These are phyloP conservation scores for Hippoglossus stenolepis DNA, from an alignment of 2,113 vertebrate genomes.

Conservation along the genomic window DNA sequence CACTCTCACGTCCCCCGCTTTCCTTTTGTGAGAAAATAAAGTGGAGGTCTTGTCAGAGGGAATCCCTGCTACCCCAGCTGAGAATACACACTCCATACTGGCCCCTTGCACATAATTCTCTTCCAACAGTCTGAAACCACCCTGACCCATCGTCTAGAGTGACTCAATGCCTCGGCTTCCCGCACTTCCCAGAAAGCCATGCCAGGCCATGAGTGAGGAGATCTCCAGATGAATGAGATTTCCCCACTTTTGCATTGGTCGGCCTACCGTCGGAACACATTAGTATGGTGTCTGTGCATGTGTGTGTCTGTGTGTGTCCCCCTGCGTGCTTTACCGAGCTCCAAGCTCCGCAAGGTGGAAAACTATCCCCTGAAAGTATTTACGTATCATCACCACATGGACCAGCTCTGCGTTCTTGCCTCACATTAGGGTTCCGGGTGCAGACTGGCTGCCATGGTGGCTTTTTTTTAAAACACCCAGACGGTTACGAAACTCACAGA, in stretches of 20 bases:
- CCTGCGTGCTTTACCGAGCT: conserved; percentile 29
- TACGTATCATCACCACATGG: conserved; percentile 55
- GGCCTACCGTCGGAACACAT: conserved; percentile 67
- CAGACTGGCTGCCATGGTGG: conserved; percentile 46
- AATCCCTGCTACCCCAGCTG: conserved; percentile 76
- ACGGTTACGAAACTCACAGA: conserved; percentile 57
- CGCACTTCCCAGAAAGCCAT: conserved; percentile 76
- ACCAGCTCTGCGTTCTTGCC: conserved; percentile 54
- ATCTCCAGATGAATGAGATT: conserved; percentile 72
- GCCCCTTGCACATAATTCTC: conserved; percentile 67
- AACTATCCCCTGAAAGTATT: conserved; percentile 64
- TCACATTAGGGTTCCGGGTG: conserved; percentile 44
- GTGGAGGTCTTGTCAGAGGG: conserved; percentile 76
- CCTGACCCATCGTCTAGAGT: conserved; percentile 70
- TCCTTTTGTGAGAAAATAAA: conserved; percentile 61
- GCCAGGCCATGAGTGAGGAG: conserved; percentile 69
- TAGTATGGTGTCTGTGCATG: conserved; percentile 48
- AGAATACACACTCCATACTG: conserved; percentile 72
- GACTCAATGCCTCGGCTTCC: conserved; percentile 76
- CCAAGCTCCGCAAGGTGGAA: conserved; percentile 71
- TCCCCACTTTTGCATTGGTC: conserved; percentile 68
- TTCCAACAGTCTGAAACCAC: conserved; percentile 68
- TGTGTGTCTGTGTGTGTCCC: conserved; percentile 18
- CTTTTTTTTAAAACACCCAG: conserved; percentile 45
- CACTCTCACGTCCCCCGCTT: conserved; percentile 8